Percentiles rank a stretch among this genome's conserved stretches.
Evolutionary conservation across 2,113 vertebrate genomes (phyloP).

Genomic region (Myxocyprinus asiaticus): DNA sequence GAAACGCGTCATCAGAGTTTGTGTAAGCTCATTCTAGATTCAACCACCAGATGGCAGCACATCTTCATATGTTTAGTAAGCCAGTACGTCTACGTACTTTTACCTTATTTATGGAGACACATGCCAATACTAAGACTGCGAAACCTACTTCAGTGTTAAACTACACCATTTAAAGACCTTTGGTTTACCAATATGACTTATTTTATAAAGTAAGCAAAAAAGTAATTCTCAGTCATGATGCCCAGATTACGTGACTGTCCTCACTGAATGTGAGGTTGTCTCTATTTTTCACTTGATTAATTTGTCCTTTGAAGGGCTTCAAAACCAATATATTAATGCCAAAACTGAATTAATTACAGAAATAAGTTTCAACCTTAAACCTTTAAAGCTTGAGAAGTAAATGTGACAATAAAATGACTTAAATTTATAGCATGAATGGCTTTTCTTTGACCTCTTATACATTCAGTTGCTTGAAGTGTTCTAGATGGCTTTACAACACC

Average conservation of each 20-base stretch:
- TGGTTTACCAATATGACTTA: background rate
- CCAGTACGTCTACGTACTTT: background rate
- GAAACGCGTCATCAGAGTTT: no score
- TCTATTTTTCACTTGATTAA: background rate
- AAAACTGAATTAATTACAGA: no score
- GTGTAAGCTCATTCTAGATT: background rate
- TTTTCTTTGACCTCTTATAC: background rate
- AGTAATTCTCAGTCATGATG: no score
- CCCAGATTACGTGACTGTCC: no score
- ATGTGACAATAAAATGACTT: background rate
- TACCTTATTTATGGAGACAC: background rate
- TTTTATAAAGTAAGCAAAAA: no score
- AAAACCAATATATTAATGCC: background rate
- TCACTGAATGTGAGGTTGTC: no score
- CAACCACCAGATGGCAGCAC: slow-evolving; percentile 16
- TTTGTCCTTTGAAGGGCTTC: background rate
- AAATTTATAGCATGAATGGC: background rate
- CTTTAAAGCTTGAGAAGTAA: no score
- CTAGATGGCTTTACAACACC: background rate
- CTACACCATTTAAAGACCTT: background rate
- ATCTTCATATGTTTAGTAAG: background rate
- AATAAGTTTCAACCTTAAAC: no score
- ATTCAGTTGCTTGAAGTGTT: background rate
- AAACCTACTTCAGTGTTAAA: background rate
- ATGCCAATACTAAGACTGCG: background rate